Evolutionary conservation across 2,888 invertebrate genomes (phyloP).

Genomic region (Ferrisia virgata): DNA sequence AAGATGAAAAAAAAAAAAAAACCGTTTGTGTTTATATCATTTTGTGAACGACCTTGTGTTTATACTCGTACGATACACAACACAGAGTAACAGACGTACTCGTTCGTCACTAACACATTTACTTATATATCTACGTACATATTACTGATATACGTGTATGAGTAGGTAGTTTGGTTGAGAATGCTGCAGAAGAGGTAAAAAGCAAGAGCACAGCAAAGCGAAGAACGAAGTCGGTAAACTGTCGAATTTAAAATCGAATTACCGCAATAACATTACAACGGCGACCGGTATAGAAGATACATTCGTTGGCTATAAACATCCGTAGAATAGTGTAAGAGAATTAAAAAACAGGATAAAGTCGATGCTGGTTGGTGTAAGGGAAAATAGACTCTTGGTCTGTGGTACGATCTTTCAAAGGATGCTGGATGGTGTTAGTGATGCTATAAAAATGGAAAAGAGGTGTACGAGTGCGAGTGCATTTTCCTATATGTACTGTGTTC

Average conservation of each 20-base stretch:
- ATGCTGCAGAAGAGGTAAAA: background rate
- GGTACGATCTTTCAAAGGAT: background rate
- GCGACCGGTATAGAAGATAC: background rate
- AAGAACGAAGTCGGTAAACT: background rate
- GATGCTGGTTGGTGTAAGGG: background rate
- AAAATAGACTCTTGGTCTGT: background rate
- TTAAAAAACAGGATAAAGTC: background rate
- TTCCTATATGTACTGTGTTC: background rate
- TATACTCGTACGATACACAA: background rate
- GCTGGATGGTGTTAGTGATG: background rate
- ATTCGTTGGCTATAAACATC: background rate
- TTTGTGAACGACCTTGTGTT: slow-evolving; percentile 16
- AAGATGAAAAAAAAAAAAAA: background rate
- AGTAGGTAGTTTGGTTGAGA: no score
- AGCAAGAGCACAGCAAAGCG: background rate
- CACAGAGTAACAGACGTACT: background rate
- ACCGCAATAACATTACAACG: background rate
- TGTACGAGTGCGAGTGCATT: background rate
- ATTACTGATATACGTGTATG: no score
- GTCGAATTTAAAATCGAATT: slow-evolving; percentile 13
- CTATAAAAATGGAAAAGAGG: background rate
- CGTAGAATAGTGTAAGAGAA: background rate
- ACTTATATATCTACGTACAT: no score
- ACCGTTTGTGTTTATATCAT: background rate
- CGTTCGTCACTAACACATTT: background rate